These are phyloP conservation scores for Acanthurus tractus DNA, from an alignment of 2,797 vertebrate genomes.

Conservation along the genomic window DNA sequence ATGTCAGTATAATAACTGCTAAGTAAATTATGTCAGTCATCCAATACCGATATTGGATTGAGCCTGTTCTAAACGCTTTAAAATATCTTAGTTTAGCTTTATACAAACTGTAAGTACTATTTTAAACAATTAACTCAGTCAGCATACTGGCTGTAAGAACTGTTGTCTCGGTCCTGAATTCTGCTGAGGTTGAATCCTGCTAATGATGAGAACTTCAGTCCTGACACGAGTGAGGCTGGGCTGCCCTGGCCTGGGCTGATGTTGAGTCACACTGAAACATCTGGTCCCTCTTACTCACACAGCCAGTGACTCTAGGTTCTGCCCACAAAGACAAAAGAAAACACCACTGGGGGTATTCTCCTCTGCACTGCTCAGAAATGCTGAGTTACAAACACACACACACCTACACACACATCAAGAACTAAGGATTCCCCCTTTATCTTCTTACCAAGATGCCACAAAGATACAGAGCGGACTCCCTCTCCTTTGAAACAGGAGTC, in stretches of 20 bases:
- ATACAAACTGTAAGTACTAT: too few species aligned
- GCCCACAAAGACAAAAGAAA: constrained; percentile 59
- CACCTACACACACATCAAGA: constrained; percentile 10
- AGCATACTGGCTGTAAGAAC: background rate
- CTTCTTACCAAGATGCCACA: constrained; percentile 48
- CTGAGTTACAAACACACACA: constrained; percentile 44
- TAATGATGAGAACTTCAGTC: constrained; percentile 29
- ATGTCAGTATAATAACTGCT: too few species aligned
- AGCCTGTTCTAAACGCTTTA: too few species aligned
- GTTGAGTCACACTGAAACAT: constrained; percentile 76
- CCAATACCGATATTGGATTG: too few species aligned
- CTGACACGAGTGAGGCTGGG: constrained; percentile 35
- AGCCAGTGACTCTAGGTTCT: constrained; percentile 47
- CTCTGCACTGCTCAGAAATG: constrained; percentile 50
- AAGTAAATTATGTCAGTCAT: too few species aligned
- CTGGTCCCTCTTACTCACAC: constrained; percentile 72
- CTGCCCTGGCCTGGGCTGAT: constrained; percentile 35
- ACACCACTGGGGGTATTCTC: constrained; percentile 59
- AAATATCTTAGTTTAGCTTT: too few species aligned
- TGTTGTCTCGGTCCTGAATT: background rate
- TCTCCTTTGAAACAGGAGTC: constrained; percentile 78
- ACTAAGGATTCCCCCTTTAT: constrained; percentile 54
- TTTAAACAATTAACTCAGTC: too few species aligned
- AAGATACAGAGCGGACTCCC: constrained; percentile 69
- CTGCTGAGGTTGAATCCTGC: constrained; percentile 34